phyloP scores from a whole-genome alignment of 35 echinoderm and acorn worm genomes.

The Hemicentrotus pulcherrimus region DNA sequence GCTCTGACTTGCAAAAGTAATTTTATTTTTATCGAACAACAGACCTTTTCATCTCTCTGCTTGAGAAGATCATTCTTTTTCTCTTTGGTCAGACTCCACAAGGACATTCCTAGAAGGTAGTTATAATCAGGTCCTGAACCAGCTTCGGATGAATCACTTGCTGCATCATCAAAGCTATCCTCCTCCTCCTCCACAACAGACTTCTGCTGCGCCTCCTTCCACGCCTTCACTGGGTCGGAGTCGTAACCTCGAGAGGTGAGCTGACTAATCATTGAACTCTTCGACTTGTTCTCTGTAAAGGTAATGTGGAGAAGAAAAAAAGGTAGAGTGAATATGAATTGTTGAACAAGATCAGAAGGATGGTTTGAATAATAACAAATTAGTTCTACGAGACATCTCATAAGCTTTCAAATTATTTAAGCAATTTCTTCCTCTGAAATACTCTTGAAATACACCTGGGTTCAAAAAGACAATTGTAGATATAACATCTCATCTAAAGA shows the following conservation, averaged over 20 bases:
- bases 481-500: too few species aligned
- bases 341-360: too few species aligned
- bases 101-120: constrained; percentile 89
- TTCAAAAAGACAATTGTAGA: too few species aligned
- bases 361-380: too few species aligned
- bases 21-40: neutral
- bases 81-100: constrained; percentile 92
- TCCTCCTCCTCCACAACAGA: constrained; percentile 40
- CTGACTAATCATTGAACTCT: constrained; percentile 87
- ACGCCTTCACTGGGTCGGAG: constrained; percentile 88
- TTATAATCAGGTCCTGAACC: constrained; percentile 80
- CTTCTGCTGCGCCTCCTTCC: constrained; percentile 79
- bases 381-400: too few species aligned
- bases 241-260: constrained; percentile 86
- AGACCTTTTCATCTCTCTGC: constrained; percentile 81
- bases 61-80: constrained; percentile 88
- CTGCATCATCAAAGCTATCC: constrained; percentile 63
- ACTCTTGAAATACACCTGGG: too few species aligned
- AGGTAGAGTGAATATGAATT: neutral
- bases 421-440: too few species aligned
- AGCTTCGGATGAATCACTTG: constrained; percentile 61
- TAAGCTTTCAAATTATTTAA: too few species aligned
- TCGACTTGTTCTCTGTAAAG: constrained; percentile 89
- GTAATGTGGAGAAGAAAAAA: neutral
- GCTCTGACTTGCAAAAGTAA: too few species aligned